Evolutionary conservation across 2,797 vertebrate species (phyloP).

Genomic region (Callimico goeldii): DNA sequence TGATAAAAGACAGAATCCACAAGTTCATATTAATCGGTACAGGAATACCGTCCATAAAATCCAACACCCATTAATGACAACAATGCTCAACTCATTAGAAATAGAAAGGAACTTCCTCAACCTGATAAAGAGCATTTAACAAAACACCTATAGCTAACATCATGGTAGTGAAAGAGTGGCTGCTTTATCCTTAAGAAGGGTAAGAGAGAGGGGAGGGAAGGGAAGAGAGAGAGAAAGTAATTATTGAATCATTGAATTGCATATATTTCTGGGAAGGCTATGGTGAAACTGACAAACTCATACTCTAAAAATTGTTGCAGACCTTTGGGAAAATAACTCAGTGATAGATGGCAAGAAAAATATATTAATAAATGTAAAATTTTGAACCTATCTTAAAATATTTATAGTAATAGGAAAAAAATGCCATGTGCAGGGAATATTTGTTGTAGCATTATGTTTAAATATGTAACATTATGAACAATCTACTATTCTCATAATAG

Average conservation of each 20-base stretch:
- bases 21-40: background rate
- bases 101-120: background rate
- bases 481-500: background rate
- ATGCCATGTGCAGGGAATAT: background rate
- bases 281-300: background rate
- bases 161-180: background rate
- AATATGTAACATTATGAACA: background rate
- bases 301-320: background rate
- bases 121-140: background rate
- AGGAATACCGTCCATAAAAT: background rate
- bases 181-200: background rate
- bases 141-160: background rate
- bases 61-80: background rate
- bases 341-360: background rate
- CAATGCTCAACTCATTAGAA: background rate
- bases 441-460: background rate
- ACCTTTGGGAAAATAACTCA: background rate
- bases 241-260: background rate
- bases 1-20: background rate
- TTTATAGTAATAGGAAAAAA: background rate
- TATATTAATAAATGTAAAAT: background rate
- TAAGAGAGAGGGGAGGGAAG: too few species aligned
- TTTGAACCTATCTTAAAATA: background rate
- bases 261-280: background rate
- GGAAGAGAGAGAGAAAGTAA: background rate